Conservation (phyloP, 2,797 vertebrate species). For the Borostomias antarcticus region DNA sequence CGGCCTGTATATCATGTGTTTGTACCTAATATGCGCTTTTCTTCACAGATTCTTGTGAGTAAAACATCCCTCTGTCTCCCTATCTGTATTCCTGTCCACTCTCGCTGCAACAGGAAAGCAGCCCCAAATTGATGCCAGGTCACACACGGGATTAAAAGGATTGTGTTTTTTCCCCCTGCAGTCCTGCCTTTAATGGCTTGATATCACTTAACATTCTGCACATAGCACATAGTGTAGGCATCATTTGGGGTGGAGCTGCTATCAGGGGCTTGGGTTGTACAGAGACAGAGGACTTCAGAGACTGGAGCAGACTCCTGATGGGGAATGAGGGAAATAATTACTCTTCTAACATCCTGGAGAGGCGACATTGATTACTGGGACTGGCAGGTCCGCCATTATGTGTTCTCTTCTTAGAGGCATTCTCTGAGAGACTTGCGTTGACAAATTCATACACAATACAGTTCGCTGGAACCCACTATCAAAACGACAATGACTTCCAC, state of each 20-base stretch:
- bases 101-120: slow-evolving; percentile 78
- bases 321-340: slow-evolving; percentile 78
- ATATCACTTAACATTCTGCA: slow-evolving; percentile 81
- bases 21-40: slow-evolving; percentile 66
- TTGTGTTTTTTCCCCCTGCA: slow-evolving; percentile 81
- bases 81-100: slow-evolving; percentile 78
- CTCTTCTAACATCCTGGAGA: slow-evolving; percentile 73
- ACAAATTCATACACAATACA: neutral
- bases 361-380: slow-evolving; percentile 75
- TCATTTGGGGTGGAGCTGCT: slow-evolving; percentile 79
- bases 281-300: slow-evolving; percentile 76
- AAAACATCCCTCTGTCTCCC: slow-evolving; percentile 65
- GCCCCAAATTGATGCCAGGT: slow-evolving; percentile 81
- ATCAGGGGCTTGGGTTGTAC: slow-evolving; percentile 60
- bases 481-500: slow-evolving; percentile 74
- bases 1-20: slow-evolving; percentile 61
- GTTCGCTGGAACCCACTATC: neutral
- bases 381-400: slow-evolving; percentile 55
- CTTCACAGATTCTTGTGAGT: slow-evolving; percentile 69
- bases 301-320: slow-evolving; percentile 73
- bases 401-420: neutral
- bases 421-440: neutral
- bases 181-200: slow-evolving; percentile 82
- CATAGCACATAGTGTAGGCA: slow-evolving; percentile 73
- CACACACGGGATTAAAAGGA: slow-evolving; percentile 82